Percentiles rank a stretch among this genome's conserved stretches.
Evolutionary conservation across 2,797 vertebrate species (phyloP).

Genomic region (Gymnothorax reevesii): DNA sequence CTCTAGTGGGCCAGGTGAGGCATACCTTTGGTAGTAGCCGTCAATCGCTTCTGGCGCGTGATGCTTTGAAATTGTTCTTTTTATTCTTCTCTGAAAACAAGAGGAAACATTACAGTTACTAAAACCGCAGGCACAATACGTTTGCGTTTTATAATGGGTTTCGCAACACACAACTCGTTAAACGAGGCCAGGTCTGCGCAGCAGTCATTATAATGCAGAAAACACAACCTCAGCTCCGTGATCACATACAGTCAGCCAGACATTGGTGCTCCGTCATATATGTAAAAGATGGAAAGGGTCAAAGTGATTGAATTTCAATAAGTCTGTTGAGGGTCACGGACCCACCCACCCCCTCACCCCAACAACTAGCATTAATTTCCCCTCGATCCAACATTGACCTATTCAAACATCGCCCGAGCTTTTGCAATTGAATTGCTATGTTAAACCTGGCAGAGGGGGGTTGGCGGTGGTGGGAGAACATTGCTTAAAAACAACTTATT

Average conservation of each 20-base stretch:
- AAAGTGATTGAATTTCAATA: conserved; percentile 89
- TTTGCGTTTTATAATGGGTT: background rate
- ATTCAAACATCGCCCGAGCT: conserved; percentile 70
- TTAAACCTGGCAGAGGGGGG: conserved; percentile 58
- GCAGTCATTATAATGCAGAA: conserved; percentile 20
- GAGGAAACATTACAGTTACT: background rate
- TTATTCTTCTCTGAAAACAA: conserved; percentile 85
- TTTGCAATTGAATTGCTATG: conserved; percentile 89
- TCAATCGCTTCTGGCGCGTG: conserved; percentile 83
- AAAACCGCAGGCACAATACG: background rate
- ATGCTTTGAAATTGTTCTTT: conserved; percentile 87
- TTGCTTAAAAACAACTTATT: conserved; percentile 97
- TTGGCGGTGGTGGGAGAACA: conserved; percentile 70
- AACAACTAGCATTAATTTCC: conserved; percentile 67
- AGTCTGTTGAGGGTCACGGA: conserved; percentile 79
- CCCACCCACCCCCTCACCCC: conserved; percentile 30
- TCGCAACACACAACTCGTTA: background rate
- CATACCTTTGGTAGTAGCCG: conserved; percentile 61
- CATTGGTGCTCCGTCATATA: conserved; percentile 66
- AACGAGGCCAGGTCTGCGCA: conserved; percentile 3
- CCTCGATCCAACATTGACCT: conserved; percentile 83
- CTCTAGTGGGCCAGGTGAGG: conserved; percentile 52
- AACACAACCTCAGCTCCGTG: conserved; percentile 28
- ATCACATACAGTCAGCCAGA: conserved; percentile 58
- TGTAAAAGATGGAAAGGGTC: conserved; percentile 78